These are phyloP conservation scores for Conistra vaccinii DNA, from an alignment of 2,888 invertebrate genomes.

Conservation along the genomic window DNA sequence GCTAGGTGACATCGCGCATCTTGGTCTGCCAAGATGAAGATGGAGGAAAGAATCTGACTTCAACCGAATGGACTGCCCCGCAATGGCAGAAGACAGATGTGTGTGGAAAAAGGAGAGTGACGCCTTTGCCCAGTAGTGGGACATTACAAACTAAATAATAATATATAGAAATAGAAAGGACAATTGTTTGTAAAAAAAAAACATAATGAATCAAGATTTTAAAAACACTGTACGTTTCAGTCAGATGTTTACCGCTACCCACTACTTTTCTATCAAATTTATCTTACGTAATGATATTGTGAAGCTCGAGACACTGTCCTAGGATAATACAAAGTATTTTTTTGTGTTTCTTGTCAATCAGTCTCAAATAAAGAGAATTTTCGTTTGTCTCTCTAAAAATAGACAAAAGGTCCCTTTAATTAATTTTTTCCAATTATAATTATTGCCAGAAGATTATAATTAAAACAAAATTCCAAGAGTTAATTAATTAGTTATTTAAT, in stretches of 20 bases:
- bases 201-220: background rate
- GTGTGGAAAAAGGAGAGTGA: background rate
- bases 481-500: background rate
- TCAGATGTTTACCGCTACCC: background rate
- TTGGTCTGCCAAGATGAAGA: too few species aligned
- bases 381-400: background rate
- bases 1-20: too few species aligned
- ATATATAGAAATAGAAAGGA: too few species aligned
- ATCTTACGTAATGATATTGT: constrained; percentile 1
- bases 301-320: background rate
- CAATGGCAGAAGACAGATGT: background rate
- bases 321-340: background rate
- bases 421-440: background rate
- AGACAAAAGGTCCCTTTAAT: background rate
- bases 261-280: background rate
- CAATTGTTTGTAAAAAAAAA: too few species aligned
- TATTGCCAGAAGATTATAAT: too few species aligned
- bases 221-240: background rate
- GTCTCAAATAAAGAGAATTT: background rate
- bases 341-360: constrained; percentile 2
- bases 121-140: background rate
- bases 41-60: background rate
- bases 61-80: background rate
- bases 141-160: background rate
- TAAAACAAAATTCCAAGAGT: background rate